Evolutionary conservation across 2,797 vertebrate species (phyloP).

Genomic region (Enteromius trimaculatus): DNA sequence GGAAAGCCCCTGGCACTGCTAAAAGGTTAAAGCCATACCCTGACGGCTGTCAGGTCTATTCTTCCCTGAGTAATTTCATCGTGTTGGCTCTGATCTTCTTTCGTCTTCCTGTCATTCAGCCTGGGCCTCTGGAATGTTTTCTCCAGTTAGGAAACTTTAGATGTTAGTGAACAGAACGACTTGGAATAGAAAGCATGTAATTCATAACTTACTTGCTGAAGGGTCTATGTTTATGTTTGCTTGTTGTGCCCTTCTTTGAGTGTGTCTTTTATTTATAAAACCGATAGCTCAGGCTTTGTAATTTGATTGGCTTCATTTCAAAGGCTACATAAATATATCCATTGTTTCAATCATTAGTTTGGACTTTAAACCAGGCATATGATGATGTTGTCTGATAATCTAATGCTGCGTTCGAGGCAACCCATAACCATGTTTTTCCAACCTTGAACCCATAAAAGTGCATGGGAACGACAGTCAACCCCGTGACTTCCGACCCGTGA

Average conservation of each 20-base stretch:
- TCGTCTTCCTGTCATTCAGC: constrained; percentile 49
- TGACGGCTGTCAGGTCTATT: constrained; percentile 50
- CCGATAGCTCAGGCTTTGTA: neutral
- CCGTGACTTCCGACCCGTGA: too few species aligned
- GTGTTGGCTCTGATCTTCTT: constrained; percentile 51
- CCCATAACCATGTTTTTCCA: too few species aligned
- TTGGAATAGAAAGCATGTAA: constrained; percentile 32
- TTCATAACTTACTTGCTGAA: constrained; percentile 21
- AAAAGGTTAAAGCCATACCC: constrained; percentile 37
- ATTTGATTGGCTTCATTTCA: neutral
- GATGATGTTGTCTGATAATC: neutral
- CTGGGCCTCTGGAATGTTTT: constrained; percentile 47
- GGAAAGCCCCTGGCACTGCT: constrained; percentile 49
- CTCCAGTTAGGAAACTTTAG: constrained; percentile 48
- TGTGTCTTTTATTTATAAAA: constrained; percentile 17
- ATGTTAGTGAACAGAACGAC: constrained; percentile 25
- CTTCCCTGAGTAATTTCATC: constrained; percentile 52
- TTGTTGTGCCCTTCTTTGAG: neutral
- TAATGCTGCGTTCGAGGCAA: neutral
- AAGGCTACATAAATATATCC: neutral
- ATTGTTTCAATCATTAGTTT: neutral
- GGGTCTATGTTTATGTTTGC: constrained; percentile 29
- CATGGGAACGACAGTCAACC: too few species aligned
- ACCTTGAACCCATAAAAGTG: too few species aligned
- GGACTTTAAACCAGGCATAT: neutral